A percentile compares a stretch with the other conserved stretches of the same genome.
These are phyloP conservation scores for Gobiocypris rarus DNA, from an alignment of 2,113 vertebrate species.

Conservation along the genomic window DNA sequence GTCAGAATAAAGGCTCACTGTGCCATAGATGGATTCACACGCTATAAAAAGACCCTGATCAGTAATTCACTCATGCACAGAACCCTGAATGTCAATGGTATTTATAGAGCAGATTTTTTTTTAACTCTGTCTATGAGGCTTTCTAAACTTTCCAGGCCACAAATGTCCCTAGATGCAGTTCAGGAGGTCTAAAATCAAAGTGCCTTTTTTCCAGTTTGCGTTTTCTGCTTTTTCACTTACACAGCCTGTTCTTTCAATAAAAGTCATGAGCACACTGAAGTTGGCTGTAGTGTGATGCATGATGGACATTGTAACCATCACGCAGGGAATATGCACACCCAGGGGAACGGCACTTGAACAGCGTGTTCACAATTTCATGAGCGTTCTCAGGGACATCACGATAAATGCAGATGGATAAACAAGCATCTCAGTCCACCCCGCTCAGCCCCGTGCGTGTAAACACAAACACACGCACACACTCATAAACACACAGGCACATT, in stretches of 20 bases:
- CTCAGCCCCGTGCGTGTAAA: not conserved
- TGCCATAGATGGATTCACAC: conserved; percentile 54
- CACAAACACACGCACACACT: not conserved
- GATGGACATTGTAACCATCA: not conserved
- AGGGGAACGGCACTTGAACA: not conserved
- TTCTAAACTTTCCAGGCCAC: conserved; percentile 62
- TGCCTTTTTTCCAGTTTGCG: not conserved
- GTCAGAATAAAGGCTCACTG: conserved; percentile 51
- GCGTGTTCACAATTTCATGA: not conserved
- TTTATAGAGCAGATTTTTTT: conserved; percentile 69
- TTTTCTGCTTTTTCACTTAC: conserved; percentile 30
- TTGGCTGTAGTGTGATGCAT: not conserved
- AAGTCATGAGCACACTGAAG: not conserved
- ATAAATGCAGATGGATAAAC: conserved; percentile 2
- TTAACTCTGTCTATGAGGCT: conserved; percentile 61
- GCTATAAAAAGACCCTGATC: conserved; percentile 61
- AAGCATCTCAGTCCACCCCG: not conserved
- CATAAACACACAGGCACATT: not conserved
- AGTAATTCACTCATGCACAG: conserved; percentile 51
- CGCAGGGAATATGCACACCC: conserved; percentile 1
- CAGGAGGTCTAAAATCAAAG: conserved; percentile 32
- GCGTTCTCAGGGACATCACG: conserved; percentile 13
- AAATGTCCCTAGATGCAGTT: conserved; percentile 56
- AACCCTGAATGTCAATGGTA: conserved; percentile 58
- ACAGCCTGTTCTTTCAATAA: not conserved